Percentiles rank a stretch among this genome's conserved stretches.
Evolutionary conservation across 2,113 vertebrate genomes (phyloP).

Genomic region (Chaetura pelagica): DNA sequence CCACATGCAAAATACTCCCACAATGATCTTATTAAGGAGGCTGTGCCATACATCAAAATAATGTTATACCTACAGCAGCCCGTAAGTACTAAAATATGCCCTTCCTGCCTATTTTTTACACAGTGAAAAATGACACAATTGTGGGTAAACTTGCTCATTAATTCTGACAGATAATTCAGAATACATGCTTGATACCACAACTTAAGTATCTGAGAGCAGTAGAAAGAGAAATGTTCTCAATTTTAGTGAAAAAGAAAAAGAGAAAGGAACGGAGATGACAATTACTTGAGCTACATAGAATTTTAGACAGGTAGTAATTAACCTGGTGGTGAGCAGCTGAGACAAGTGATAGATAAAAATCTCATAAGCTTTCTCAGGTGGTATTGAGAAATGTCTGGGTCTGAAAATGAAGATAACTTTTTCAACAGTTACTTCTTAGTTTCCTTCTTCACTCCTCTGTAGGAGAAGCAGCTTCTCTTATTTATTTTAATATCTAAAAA

Average conservation of each 20-base stretch:
- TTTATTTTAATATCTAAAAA: neutral
- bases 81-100: neutral
- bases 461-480: neutral
- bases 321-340: neutral
- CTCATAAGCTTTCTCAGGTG: neutral
- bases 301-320: conserved; percentile 4
- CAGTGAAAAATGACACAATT: conserved; percentile 29
- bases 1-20: conserved; percentile 9
- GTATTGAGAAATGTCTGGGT: neutral
- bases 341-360: neutral
- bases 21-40: conserved; percentile 37
- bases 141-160: neutral
- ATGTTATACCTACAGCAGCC: neutral
- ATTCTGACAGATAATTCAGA: conserved; percentile 34
- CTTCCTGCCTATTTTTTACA: conserved; percentile 12
- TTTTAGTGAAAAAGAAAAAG: neutral
- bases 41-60: conserved; percentile 11
- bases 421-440: neutral
- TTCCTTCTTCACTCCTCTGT: neutral
- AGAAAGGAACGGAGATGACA: neutral
- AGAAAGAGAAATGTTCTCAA: neutral
- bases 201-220: conserved; percentile 3
- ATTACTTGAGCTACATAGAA: neutral
- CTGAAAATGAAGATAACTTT: neutral
- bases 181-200: neutral